Conservation (phyloP, 2,888 invertebrate genomes). For the Meteorus colon region DNA sequence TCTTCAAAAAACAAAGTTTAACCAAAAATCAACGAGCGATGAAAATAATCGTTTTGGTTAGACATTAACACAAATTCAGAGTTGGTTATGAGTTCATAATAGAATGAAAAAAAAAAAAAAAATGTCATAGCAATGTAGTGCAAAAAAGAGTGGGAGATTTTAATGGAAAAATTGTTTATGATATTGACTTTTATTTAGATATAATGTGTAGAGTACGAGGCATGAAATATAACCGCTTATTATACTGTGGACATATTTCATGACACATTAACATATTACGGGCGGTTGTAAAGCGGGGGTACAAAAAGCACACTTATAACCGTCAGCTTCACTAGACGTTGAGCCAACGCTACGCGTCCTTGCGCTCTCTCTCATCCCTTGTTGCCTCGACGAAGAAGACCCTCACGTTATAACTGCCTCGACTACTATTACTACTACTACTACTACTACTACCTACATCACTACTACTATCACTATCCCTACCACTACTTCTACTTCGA, state of each 20-base stretch:
- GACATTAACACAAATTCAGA: no score
- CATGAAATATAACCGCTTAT: slow-evolving; percentile 53
- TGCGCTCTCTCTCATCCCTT: slow-evolving; percentile 19
- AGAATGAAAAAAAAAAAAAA: background rate
- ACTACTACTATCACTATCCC: background rate
- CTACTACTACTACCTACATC: background rate
- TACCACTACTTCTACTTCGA: background rate
- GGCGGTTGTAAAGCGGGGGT: slow-evolving; percentile 48
- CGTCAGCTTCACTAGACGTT: slow-evolving; percentile 65
- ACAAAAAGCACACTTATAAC: slow-evolving; percentile 63
- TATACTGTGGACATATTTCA: slow-evolving; percentile 56
- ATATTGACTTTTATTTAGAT: slow-evolving; percentile 17
- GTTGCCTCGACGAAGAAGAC: slow-evolving; percentile 13
- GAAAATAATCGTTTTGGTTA: no score
- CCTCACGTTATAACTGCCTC: slow-evolving; percentile 5
- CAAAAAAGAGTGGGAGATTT: background rate
- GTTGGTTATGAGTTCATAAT: background rate
- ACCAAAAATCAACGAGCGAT: no score
- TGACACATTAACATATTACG: slow-evolving; percentile 63
- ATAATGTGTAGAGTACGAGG: slow-evolving; percentile 24
- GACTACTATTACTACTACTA: background rate
- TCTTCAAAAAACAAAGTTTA: no score
- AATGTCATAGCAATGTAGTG: background rate
- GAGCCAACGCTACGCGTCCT: slow-evolving; percentile 47
- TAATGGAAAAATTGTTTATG: background rate